Evolutionary conservation across 2,888 invertebrate genomes (phyloP), one percentile per base, ranked within the genome.

Genomic region (Balanococcus diminutus): DNA sequence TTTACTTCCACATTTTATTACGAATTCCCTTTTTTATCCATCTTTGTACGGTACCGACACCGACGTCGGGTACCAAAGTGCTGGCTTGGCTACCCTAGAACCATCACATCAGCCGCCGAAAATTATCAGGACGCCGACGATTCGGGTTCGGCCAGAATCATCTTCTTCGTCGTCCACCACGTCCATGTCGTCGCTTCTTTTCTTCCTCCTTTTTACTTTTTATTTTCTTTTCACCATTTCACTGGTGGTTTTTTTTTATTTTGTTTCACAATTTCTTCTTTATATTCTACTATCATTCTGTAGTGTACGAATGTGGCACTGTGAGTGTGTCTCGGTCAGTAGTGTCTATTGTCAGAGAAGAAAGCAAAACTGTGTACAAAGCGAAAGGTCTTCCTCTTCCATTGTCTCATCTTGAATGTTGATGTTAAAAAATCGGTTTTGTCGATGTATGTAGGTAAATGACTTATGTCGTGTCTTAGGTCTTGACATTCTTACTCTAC

Each of bases 61-160:
- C 61, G 46, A 6, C 2, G 67, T 9, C 61, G 9, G 46, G 19
- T 67, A 32, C 36, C 39, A 51, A 83, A 51, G n/a, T 79, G 36
- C 36, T 79, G 75, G 36, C 75, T 22, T 67, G 67, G 28, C 67
- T 67, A 36, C 75, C 75, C 75, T 79, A 79, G 75, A 79, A 79
- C 36, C 75, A 85, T 81, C 75, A 86, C 86, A 86, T 84, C 86
- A 86, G 72, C 42, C 86, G 56, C 72, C 67, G 46, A 19, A 79
- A 79, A 79, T 36, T 87, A 88, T 88, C 88, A 88, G n/a, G 86
- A 84, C 31, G 28, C 14, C 28, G 32, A 32, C 81, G 87, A 16
- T 42, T 82, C 56, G 46, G 61, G 61, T 79, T 86, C n/a, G n/a
- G n/a, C n/a, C n/a, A 72, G 72, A 51, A 82, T 14, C 84, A 39